Evolutionary conservation across 2,797 vertebrate genomes (phyloP).

Genomic region (Okamejei kenojei): DNA sequence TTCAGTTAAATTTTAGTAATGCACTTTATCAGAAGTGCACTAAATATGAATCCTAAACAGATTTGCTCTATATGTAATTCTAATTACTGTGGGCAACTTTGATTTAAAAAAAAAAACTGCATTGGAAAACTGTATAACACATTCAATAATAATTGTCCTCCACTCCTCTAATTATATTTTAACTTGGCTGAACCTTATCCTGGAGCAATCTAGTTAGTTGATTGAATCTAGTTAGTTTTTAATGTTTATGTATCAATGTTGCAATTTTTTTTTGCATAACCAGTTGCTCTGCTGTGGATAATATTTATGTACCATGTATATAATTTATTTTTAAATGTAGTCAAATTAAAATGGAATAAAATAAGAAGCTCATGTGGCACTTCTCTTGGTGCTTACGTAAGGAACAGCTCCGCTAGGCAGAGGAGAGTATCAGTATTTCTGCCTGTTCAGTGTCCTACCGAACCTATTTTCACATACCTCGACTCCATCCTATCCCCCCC

Average conservation of each 20-base stretch:
- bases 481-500: too few species aligned
- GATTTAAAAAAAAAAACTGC: neutral
- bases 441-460: too few species aligned
- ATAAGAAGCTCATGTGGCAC: neutral
- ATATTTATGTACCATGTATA: too few species aligned
- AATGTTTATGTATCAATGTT: neutral
- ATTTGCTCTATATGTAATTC: constrained; percentile 19
- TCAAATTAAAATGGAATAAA: neutral
- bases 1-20: neutral
- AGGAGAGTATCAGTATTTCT: too few species aligned
- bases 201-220: neutral
- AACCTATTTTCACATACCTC: too few species aligned
- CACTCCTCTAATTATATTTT: constrained; percentile 32
- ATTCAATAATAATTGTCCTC: constrained; percentile 8
- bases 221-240: neutral
- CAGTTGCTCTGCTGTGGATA: neutral
- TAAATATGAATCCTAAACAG: constrained; percentile 3
- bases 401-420: too few species aligned
- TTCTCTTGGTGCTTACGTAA: neutral
- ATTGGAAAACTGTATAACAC: neutral
- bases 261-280: neutral
- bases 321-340: constrained; percentile 11
- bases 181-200: neutral
- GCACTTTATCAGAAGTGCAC: neutral
- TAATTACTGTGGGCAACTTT: neutral